Conservation (phyloP, 2,113 vertebrate genomes). For the Dasyornis broadbenti region DNA sequence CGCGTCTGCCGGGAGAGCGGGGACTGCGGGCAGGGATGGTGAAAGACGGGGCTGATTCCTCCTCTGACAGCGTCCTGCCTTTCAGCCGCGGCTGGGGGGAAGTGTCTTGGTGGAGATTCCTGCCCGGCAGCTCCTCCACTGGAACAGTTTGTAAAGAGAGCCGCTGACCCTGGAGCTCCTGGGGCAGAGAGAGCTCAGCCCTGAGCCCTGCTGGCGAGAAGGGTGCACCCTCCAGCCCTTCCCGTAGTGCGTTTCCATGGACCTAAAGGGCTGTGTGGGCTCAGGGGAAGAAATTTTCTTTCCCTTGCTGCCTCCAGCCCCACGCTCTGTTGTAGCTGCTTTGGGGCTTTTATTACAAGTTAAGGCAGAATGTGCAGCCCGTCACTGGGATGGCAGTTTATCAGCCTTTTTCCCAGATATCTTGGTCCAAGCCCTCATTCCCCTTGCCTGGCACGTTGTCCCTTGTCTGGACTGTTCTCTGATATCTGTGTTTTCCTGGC, state of each 20-base stretch:
- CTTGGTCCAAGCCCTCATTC: not conserved
- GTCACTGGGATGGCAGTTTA: not conserved
- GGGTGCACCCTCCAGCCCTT: not conserved
- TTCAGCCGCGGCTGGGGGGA: not conserved
- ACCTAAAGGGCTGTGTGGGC: not conserved
- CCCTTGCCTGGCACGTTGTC: not conserved
- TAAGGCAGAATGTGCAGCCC: not conserved
- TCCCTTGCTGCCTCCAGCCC: not conserved
- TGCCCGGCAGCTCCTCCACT: not conserved
- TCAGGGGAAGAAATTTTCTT: not conserved
- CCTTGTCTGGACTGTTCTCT: not conserved
- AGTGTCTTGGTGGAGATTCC: not conserved
- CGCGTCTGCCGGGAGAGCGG: not conserved
- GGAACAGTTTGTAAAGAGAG: not conserved
- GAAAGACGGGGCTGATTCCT: not conserved
- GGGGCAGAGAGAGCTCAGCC: not conserved
- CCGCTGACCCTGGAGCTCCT: not conserved
- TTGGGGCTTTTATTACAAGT: not conserved
- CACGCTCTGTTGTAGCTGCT: accelerated
- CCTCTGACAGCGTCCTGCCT: not conserved
- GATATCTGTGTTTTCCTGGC: not conserved
- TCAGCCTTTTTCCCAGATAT: not conserved
- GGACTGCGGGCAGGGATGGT: not conserved
- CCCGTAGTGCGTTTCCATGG: accelerated
- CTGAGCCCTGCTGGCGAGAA: not conserved